Evolutionary conservation across 2,888 invertebrate genomes (phyloP), one percentile per base, ranked within the genome.

Genomic region (Drepana falcataria): DNA sequence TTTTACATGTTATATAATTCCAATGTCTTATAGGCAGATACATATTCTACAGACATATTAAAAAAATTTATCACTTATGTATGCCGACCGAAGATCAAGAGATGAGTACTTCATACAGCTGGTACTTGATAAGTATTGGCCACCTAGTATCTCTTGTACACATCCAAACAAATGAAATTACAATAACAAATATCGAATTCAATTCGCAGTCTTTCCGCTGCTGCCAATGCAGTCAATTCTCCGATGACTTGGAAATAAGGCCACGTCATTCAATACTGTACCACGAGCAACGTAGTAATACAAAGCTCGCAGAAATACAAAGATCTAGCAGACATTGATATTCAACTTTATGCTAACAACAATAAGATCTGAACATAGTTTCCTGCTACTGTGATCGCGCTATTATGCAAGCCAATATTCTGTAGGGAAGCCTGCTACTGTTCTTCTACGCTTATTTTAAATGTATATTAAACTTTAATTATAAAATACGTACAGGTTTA

Each of bases 231-330:
- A 64, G 62, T 68, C 62, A 65, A 67, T 68, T 71, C 69, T 68
- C 61, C 62, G 60, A 65, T 73, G 76, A 76, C 68, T 60, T 74
- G 69, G 74, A 75, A 84, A 83, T 83, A 81, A 80, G 83, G 81
- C 75, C 86, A 81, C 82, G 80, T 82, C 81, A 85, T 79, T 79
- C 78, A 77, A 83, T 78, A 80, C 73, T 67, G 72, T 68, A 75
- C 76, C 72, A 69, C 77, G 73, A 71, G 71, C 71, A 69, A 72
- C 71, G 68, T 56, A 58, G 57, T 60, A 21, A 21, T 21, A 47
- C 56, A 69, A 64, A 61, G 60, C 60, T 66, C 55, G 53, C 60
- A 61, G 64, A 60, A 56, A 65, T 60, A 35, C 56, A 56, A 57
- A 56, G 57, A 51, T 52, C 35, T 37, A 40, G 34, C 41, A 48